Evolutionary conservation across 1,140 invertebrate genomes (phyloP), one percentile per base, ranked within the genome.

Genomic region (Campoletis sonorensis): DNA sequence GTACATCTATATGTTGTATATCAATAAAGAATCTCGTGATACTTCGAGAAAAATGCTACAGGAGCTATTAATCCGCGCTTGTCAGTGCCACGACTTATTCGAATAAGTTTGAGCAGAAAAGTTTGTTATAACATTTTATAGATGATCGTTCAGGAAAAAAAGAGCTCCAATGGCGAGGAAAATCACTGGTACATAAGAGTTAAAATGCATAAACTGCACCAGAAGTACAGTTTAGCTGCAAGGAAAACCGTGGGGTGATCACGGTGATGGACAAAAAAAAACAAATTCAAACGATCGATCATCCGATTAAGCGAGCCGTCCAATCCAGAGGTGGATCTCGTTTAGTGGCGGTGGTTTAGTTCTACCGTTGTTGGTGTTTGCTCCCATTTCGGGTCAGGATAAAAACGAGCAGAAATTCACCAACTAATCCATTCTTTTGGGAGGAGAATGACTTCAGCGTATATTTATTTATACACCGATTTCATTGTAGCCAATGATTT

Each of bases 211-310:
- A 33, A 70, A 70, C 27, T 70, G 67, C n/a, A n/a, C 26, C 23
- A 33, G 15, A 70, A 7, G 30, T 70, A 70, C 8, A 70, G 67
- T 70, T 70, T 18, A 70, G 30, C 67, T 70, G 30, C 67, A 70
- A 33, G 30, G 67, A 33, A 30, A 70, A 70, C 16, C 15, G 8
- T 11, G 67, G 67, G 21, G 16, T 37, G 15, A 70, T 30, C 30
- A 33, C 67, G n/a, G 21, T 30, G 67, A 70, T n/a, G 16, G 30
- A 70, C 3, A 37, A 70, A 70, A 33, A 33, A 70, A 70, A 33
- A 70, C 30, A 18, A 33, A 70, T 27, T 70, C 23, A 30, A 70
- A 37, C 67, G 30, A 70, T 70, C 67, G 67, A 70, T 70, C 67
- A 70, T 70, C 33, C 67, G 67, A 33, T 70, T 33, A 33, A 70